phyloP scores from a whole-genome alignment of 2,888 invertebrate species.

The Nemurella pictetii region DNA sequence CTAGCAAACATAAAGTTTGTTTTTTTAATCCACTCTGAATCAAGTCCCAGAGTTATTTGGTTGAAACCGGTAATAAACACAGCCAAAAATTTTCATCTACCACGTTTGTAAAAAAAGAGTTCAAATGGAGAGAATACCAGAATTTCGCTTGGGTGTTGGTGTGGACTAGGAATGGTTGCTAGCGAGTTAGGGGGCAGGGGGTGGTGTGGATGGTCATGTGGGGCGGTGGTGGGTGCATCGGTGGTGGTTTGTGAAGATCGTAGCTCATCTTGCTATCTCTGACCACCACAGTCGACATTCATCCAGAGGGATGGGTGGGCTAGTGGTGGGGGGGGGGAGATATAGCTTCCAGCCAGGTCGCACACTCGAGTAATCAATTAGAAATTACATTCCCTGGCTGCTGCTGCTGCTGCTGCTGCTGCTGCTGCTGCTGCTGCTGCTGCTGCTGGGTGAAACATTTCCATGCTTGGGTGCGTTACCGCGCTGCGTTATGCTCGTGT shows the following conservation, averaged over 20 bases:
- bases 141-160: neutral
- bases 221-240: neutral
- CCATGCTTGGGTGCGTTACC: constrained; percentile 21
- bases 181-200: neutral
- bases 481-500: neutral
- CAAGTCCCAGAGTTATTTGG: neutral
- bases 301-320: neutral
- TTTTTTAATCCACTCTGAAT: neutral
- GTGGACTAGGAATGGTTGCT: neutral
- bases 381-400: constrained; percentile 32
- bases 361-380: constrained; percentile 36
- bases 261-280: constrained; percentile 18
- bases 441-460: constrained; percentile 28
- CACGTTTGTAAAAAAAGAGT: neutral
- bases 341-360: neutral
- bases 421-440: too few species aligned
- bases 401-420: too few species aligned
- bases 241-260: constrained; percentile 1
- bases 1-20: neutral
- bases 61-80: neutral
- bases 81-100: neutral
- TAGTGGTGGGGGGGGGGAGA: neutral
- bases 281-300: constrained; percentile 7
- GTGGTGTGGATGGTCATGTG: neutral
- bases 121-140: neutral